These are phyloP conservation scores for Nephrotoma flavescens DNA, from an alignment of 2,888 invertebrate species.

Conservation along the genomic window DNA sequence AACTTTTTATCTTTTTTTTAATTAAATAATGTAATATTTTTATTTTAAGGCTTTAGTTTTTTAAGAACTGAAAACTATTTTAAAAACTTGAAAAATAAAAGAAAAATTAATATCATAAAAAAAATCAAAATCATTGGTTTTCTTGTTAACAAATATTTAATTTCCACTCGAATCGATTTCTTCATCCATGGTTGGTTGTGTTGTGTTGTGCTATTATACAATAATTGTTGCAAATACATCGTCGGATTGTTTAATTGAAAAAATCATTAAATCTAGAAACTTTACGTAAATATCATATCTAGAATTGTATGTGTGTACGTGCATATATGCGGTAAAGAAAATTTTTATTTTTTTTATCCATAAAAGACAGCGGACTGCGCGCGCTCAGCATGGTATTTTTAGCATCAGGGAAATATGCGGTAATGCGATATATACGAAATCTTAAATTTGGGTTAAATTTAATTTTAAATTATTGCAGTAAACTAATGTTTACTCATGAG, in stretches of 20 bases:
- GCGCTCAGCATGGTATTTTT: not conserved
- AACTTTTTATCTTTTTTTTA: not conserved
- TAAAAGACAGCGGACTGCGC: not conserved
- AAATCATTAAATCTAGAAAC: not conserved
- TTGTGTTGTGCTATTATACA: not conserved
- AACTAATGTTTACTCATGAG: not conserved
- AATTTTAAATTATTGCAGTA: not conserved
- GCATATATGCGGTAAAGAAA: not conserved
- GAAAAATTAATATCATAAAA: not conserved
- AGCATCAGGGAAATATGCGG: not conserved
- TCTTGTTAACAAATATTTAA: not conserved
- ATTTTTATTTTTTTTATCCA: not conserved
- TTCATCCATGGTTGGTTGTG: not conserved
- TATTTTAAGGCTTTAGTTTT: not conserved
- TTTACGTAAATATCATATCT: not conserved
- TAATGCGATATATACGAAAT: not conserved
- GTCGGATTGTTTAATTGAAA: not conserved
- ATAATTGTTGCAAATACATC: not conserved
- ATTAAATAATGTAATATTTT: not conserved
- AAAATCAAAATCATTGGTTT: not conserved
- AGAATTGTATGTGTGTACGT: not conserved
- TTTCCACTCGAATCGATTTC: not conserved
- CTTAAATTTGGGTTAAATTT: not conserved
- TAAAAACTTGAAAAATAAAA: not conserved
- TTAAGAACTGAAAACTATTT: not conserved